A percentile compares a stretch with the other conserved stretches of the same genome.
phyloP scores from a whole-genome alignment of 2,113 vertebrate genomes.

The Neotoma lepida region DNA sequence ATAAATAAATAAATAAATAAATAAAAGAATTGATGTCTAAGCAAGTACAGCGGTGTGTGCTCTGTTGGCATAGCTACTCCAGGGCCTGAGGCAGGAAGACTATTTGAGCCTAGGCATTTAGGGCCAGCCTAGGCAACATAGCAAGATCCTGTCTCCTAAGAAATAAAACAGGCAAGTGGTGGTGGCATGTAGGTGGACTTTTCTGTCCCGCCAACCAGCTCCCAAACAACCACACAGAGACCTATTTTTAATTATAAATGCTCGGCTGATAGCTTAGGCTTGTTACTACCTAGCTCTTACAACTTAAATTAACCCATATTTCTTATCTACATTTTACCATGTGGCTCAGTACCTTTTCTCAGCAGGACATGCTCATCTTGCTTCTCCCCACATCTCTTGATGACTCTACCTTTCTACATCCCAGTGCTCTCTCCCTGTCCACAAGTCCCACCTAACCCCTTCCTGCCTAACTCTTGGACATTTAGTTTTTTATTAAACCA shows the following conservation, averaged over 20 bases:
- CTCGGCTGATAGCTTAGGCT: not conserved
- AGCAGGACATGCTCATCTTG: not conserved
- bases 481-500: not conserved
- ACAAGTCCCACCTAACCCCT: not conserved
- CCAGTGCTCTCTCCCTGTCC: not conserved
- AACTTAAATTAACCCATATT: not conserved
- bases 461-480: not conserved
- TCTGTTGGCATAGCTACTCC: not conserved
- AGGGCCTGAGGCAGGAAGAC: not conserved
- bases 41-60: not conserved
- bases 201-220: not conserved
- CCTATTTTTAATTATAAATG: not conserved
- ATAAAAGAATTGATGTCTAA: not conserved
- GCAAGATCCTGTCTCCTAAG: not conserved
- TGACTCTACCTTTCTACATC: not conserved
- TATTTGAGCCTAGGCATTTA: not conserved
- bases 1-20: not conserved
- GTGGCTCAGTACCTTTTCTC: not conserved
- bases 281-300: not conserved
- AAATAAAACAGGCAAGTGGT: not conserved
- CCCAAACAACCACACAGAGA: not conserved
- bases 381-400: not conserved
- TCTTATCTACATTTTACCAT: not conserved
- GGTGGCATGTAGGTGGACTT: not conserved
- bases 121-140: not conserved